Base-by-base conservation (phyloP, 2,113 vertebrate genomes). In the Oreamnos americanus region DNA sequence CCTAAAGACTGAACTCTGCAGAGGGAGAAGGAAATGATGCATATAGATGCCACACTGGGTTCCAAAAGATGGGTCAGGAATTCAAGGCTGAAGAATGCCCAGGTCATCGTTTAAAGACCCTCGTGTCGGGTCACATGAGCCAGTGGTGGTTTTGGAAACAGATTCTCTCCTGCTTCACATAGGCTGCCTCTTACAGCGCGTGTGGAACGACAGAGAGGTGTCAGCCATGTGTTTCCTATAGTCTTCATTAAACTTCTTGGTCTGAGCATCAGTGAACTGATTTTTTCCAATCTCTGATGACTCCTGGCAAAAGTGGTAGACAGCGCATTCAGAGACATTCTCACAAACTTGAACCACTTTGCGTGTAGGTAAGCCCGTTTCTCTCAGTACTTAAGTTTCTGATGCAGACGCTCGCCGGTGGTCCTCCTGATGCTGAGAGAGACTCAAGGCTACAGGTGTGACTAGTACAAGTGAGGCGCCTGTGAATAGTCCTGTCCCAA, bases 231-330 rank as follows among this genome's bases (percentile, higher is more conserved):
- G 98, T 89, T 98, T 98, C 82, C 96, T 96, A 78, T 98, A 98
- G 53, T 98, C 98, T 88, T 98, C 98, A 95, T 99, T 98, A 98
- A 99, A 99, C 98, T 97, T 97, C 98, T 99, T 96, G 51, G 98
- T 98, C 96, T 99, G 99, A 96, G 99, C 98, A 15, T 99, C 97
- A 25, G 99, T 99, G 98, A 99, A 99, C 97, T 99, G 93, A 94
- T 99, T 99, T 98, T 98, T 96, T 99, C 99, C 99, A 99, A 74
- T 99, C 99, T 2, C 99, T 99, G 0, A 99, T 99, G 92, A 96
- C 88, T 57, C 99, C 99, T 99, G 96, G 25, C 82, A 60, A 85
- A 26, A 4, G 39, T 55, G 58, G 94, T 49, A 14, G 15, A 84
- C 2, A 74, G 7, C 49, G 26, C 43, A 51, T 19, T 90, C 81